Base-by-base conservation (phyloP, 2,888 invertebrate species). In the Chalcosyrphus nemorum region DNA sequence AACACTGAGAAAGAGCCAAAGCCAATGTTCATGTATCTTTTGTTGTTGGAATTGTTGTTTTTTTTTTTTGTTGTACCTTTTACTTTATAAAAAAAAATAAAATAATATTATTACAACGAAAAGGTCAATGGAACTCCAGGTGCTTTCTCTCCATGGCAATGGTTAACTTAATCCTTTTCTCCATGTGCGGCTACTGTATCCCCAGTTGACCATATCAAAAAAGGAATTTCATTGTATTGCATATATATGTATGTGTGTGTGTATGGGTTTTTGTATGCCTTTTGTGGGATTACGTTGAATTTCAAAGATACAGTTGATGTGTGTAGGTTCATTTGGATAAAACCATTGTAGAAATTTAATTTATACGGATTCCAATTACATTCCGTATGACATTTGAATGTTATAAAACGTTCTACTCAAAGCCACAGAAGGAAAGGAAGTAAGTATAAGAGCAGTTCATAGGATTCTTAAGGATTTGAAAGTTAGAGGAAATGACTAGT, bases 321-420 rank as follows among this genome's bases (percentile, higher is more conserved):
- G 24, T 21, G 11, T 19, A 6, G 3, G 15, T 59, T 68, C 68
- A 54, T 61, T 80, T 72, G 45, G 66, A 68, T 74, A 68, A 71
- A 66, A 35, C 63, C 50, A 54, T 82, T 82, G 72, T 19, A 72
- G 71, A 71, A 78, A 82, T 68, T 74, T 19, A 72, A 72, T 82
- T 82, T 78, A 78, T 78, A 78, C 50, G 82, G 78, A 82, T 78
- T 82, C 78, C 61, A 78, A 77, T 72, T 82, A 78, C 66, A 68
- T 38, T 59, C 27, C 32, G 35, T 29, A 66, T 50, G 59, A 45
- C 74, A 74, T 80, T 66, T 56, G 47, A 66, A 72, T 59, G 52
- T 65, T n/a, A 4, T 2, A 32, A 17, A 32, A 19, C 5, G 9
- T 50, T 41, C 32, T n/a, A n/a, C 19, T 15, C 21, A 0, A 2